Evolutionary conservation across 64 coral and sea anemone genomes (phyloP).

Genomic region (Orbicella faveolata): DNA sequence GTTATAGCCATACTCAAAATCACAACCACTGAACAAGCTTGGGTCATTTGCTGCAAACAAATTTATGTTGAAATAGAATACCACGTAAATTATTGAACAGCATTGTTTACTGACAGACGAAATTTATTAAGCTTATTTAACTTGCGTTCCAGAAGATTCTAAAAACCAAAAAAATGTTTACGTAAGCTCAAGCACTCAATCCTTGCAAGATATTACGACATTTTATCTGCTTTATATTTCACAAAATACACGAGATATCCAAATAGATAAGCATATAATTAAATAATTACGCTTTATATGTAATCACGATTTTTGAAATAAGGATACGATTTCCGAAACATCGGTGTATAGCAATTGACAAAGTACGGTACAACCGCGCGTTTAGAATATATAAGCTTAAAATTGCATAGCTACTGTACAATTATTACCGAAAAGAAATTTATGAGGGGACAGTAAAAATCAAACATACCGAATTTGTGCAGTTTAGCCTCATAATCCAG

Average conservation of each 20-base stretch:
- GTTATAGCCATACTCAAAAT: too few relatives aligned
- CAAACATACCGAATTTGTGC: slow-evolving; percentile 51
- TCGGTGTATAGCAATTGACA: background rate
- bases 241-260: background rate
- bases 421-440: too few relatives aligned
- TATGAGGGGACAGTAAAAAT: too few relatives aligned
- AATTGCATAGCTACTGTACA: too few relatives aligned
- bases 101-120: background rate
- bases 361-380: background rate
- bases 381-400: too few relatives aligned
- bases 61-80: background rate
- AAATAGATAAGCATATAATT: background rate
- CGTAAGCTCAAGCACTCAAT: background rate
- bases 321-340: background rate
- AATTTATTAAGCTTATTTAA: background rate
- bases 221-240: background rate
- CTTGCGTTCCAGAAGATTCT: background rate
- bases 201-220: background rate
- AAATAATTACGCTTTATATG: background rate
- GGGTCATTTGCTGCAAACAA: background rate
- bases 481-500: slow-evolving; percentile 42
- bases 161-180: background rate
- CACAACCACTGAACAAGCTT: too few relatives aligned
- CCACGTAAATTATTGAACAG: background rate
- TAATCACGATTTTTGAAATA: background rate